Base-by-base conservation (phyloP, 2,888 invertebrate species). In the Trilocha varians region DNA sequence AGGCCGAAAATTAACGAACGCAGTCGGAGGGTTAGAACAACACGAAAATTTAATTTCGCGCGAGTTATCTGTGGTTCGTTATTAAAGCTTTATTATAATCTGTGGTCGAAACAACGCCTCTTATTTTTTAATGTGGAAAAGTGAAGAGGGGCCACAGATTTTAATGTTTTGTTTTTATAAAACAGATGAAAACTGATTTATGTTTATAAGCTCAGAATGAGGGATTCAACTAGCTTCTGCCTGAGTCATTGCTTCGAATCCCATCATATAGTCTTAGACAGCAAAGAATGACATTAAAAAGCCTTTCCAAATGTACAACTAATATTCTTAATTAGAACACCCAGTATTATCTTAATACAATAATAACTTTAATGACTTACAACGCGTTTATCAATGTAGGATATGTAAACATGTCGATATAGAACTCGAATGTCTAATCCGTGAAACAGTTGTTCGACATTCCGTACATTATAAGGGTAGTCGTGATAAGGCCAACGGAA, bases 61-160 rank as follows among this genome's bases (percentile, higher is more conserved):
- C 42, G 48, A 53, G 57, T 62, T 62, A 66, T 66, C 59, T 59
- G 55, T 13, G 34, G 33, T 32, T 33, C 17, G 60, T 60, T 64
- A 65, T 70, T 66, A 59, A 57, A 65, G 67, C 65, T 67, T 65
- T 56, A 69, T 62, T 62, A 61, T 69, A 70, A 75, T 75, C 69
- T 59, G 63, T 44, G 59, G 64, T 48, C 42, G 44, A 6, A 39
- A 34, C 34, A 39, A 39, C 36, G 52, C 44, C 47, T 42, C 44
- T 45, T 57, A 64, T 58, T n/a, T 52, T 59, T 50, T 50, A 53
- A 60, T 25, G 25, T 11, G 25, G 11, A 25, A 25, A 9, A 25
- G 8, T 2, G 25, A 25, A 25, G 25, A 6, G 25, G 25, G 25
- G 25, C 1, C 1, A 11, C 11, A 11, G 8, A 25, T 25, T n/a